These are phyloP conservation scores for Tetropium fuscum DNA, from an alignment of 2,888 invertebrate genomes.

Conservation along the genomic window DNA sequence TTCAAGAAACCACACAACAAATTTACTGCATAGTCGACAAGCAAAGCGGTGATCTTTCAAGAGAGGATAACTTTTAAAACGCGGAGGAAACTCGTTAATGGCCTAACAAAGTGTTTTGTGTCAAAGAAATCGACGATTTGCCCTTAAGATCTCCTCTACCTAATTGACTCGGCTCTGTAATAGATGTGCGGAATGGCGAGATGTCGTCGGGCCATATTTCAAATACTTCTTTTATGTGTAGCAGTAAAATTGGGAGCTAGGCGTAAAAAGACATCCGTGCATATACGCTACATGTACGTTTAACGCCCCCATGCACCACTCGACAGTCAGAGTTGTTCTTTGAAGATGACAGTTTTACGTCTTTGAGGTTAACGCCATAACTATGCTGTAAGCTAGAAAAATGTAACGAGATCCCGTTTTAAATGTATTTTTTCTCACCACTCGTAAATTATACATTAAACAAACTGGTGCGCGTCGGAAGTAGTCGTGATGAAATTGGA, in stretches of 20 bases:
- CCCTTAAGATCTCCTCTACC: conserved; percentile 19
- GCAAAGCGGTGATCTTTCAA: background rate
- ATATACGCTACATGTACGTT: background rate
- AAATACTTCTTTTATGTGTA: conserved; percentile 12
- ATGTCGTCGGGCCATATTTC: conserved; percentile 15
- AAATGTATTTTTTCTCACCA: conserved; percentile 26
- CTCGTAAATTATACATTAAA: conserved; percentile 29
- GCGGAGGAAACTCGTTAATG: conserved; percentile 38
- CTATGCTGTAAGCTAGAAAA: conserved; percentile 20
- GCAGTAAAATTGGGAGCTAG: conserved; percentile 9
- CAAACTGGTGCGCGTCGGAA: conserved; percentile 26
- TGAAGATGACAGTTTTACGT: conserved; percentile 31
- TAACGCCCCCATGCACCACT: background rate
- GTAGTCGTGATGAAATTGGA: conserved; percentile 23
- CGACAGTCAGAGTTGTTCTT: conserved; percentile 24
- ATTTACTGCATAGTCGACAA: background rate
- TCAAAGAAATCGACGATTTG: conserved; percentile 35
- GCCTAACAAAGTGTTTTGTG: conserved; percentile 36
- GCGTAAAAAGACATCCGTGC: conserved; percentile 13
- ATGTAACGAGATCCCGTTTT: conserved; percentile 26
- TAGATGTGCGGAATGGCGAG: conserved; percentile 13
- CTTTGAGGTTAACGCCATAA: conserved; percentile 26
- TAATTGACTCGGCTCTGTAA: conserved; percentile 32
- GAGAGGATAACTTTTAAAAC: conserved; percentile 11
- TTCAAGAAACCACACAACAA: background rate